These are phyloP conservation scores for Pipra filicauda DNA, from an alignment of 2,113 vertebrate genomes.

Conservation along the genomic window DNA sequence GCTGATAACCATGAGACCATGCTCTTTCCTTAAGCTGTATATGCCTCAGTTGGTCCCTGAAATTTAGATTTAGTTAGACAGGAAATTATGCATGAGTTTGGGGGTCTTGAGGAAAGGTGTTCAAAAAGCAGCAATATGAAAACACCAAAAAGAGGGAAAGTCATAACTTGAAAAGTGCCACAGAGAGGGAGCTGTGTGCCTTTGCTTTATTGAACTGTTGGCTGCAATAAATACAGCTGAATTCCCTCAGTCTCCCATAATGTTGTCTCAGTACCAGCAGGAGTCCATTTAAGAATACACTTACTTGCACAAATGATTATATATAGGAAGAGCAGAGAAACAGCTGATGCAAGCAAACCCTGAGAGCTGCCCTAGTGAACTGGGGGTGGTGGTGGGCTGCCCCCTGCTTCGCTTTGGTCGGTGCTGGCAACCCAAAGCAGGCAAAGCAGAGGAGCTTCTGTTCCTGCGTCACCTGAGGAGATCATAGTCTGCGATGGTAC, in stretches of 20 bases:
- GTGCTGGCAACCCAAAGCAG: background rate
- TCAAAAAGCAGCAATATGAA: background rate
- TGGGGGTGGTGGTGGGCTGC: background rate
- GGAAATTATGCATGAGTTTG: background rate
- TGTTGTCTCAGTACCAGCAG: conserved; percentile 40
- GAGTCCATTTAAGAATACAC: conserved; percentile 38
- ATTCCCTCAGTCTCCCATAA: conserved; percentile 20
- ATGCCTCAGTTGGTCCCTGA: background rate
- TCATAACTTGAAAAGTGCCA: background rate
- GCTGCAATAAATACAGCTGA: conserved; percentile 31
- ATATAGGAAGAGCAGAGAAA: background rate
- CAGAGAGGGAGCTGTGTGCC: background rate
- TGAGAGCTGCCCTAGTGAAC: background rate
- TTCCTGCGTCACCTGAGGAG: background rate
- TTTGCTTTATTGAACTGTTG: conserved; percentile 45
- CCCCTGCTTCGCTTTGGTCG: background rate
- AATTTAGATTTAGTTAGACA: conserved; percentile 1
- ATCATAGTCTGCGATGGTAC: background rate
- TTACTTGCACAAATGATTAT: conserved; percentile 24
- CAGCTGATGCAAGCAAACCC: background rate
- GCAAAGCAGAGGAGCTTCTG: background rate
- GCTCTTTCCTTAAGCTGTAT: background rate
- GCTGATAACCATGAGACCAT: background rate
- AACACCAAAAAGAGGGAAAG: background rate
- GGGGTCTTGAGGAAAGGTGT: background rate